Base-by-base conservation (phyloP, 2,888 invertebrate genomes). In the Apomyelois bistriatella region DNA sequence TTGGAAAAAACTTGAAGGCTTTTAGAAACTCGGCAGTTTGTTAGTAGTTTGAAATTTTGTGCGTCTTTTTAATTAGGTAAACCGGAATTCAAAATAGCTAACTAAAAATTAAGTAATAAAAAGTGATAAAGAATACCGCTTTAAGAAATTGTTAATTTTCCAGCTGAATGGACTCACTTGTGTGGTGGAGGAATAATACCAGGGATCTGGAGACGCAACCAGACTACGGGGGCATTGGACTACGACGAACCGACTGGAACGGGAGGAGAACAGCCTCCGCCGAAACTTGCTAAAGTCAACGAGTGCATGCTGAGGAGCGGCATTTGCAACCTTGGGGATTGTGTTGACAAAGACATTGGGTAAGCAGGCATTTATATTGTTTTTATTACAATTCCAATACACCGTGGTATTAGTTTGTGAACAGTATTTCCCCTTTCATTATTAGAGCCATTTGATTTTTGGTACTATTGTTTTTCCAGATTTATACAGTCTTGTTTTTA, bases 301-400 rank as follows among this genome's bases (percentile, higher is more conserved):
- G 95, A 97, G 85, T 95, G 97, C 78, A 93, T 94, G 72, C 79
- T 96, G 52, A 82, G 95, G 57, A 93, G 93, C 53, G 94, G 94
- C 63, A 94, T 97, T 70, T 95, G 96, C 68, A 94, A 94, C 0
- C 92, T 94, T 0, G 95, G 95, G 0, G 90, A 91, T 62, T 96
- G 96, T 69, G 88, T 94, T 40, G 95, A 96, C 69, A 94, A 94
- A 49, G 91, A 91, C 41, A 92, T 94, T 47, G 96, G 95, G 72
- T 90, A 48, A 68, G 76, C 7, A 9, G 12, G n/a, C 36, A n/a
- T 37, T 37, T 37, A n/a, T 37, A 12, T 12, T 12, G 35, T 35
- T 35, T 4, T 35, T 35, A 35, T 35, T 35, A n/a, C n/a, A n/a
- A n/a, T n/a, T n/a, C n/a, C n/a, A n/a, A n/a, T 35, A 10, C 6